Base-by-base conservation (phyloP, 2,888 invertebrate genomes). In the Cataglyphis altisquamis region DNA sequence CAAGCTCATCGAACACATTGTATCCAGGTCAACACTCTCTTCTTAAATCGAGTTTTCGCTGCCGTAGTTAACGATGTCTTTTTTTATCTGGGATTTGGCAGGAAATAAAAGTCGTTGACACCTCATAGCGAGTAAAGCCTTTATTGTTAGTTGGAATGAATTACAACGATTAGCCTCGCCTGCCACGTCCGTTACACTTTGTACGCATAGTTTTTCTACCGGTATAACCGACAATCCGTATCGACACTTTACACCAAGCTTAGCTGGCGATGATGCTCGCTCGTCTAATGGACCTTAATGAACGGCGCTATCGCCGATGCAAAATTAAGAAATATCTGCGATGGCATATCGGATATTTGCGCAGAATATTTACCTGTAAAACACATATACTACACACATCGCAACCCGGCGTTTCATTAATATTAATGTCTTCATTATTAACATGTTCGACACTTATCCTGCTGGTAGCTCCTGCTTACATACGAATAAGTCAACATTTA, bases 11-110 rank as follows among this genome's bases (percentile, higher is more conserved):
- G 87, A 86, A 73, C 83, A 83, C 86, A 83, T 87, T 86, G 81
- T 87, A 91, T 89, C 82, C 89, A 87, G 91, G 91, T 91, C 92
- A 85, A 90, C 90, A 91, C 91, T 91, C 90, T 90, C 89, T 90
- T 87, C 84, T 15, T 36, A 67, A 70, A 68, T 45, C 32, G 60
- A 55, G 81, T 74, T 83, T 82, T 84, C 73, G 48, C 66, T 32
- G 29, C 12, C 48, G 29, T 62, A 2, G 15, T 63, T 72, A 70
- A 9, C 9, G 21, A 52, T 4, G 6, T 55, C 39, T 41, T 39
- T 41, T 63, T 57, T 81, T 68, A 77, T 32, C 57, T 25, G 52
- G 25, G 57, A 60, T 68, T 66, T 67, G 62, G n/a, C 81, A 41
- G 70, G 67, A 83, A 67, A 67, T 39, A 75, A 52, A 82, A 83